Conservation (phyloP, 2,888 invertebrate species). For the Chalcis sispes region DNA sequence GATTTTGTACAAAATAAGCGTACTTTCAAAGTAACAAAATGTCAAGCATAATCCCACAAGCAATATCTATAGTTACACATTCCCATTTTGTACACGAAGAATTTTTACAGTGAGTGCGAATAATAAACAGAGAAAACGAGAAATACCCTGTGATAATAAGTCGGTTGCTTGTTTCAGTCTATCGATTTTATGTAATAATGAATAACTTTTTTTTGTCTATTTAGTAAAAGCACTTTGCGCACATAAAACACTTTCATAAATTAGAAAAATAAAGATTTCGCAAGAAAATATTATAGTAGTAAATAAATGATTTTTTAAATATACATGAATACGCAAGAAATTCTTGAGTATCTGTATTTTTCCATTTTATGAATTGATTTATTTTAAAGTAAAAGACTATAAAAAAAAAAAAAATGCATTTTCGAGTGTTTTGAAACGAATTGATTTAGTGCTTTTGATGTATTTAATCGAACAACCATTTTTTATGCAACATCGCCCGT, state of each 20-base stretch:
- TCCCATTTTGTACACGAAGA: slow-evolving; percentile 61
- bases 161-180: slow-evolving; percentile 29
- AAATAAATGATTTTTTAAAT: background rate
- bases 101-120: slow-evolving; percentile 59
- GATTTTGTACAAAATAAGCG: slow-evolving; percentile 40
- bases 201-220: slow-evolving; percentile 18
- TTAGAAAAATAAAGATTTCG: slow-evolving; percentile 18
- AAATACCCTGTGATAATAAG: slow-evolving; percentile 53
- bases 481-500: slow-evolving; percentile 21
- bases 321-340: slow-evolving; percentile 24
- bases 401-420: slow-evolving; percentile 1
- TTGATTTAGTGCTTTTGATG: slow-evolving; percentile 21
- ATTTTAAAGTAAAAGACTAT: background rate
- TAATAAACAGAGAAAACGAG: slow-evolving; percentile 47
- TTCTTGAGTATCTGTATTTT: slow-evolving; percentile 27
- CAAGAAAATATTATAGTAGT: slow-evolving; percentile 4
- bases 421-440: background rate
- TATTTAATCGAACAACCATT: slow-evolving; percentile 25
- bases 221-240: slow-evolving; percentile 19
- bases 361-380: slow-evolving; percentile 25
- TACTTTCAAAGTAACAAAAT: slow-evolving; percentile 36
- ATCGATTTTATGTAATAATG: slow-evolving; percentile 22
- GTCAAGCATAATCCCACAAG: slow-evolving; percentile 23
- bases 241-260: slow-evolving; percentile 20
- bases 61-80: slow-evolving; percentile 58